Conservation (phyloP, 2,113 vertebrate species). For the Syrrhaptes paradoxus region DNA sequence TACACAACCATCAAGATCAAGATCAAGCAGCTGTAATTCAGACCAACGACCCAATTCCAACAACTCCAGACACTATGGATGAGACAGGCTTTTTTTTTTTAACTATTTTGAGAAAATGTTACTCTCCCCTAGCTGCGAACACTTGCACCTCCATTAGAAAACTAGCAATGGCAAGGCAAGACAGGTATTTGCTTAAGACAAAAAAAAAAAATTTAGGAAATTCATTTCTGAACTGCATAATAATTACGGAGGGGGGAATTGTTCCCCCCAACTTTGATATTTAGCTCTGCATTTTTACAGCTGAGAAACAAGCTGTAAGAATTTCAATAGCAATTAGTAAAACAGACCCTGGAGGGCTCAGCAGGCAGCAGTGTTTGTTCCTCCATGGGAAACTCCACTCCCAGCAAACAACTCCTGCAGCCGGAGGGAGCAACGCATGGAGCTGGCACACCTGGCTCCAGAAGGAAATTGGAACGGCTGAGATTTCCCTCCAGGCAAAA, state of each 20-base stretch:
- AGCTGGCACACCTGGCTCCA: constrained; percentile 2
- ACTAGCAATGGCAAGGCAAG: neutral
- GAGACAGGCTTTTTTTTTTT: neutral
- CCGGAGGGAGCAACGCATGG: rapidly evolving
- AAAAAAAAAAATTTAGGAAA: neutral
- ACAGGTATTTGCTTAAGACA: neutral
- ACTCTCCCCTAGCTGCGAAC: neutral
- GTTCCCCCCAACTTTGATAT: neutral
- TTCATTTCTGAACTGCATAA: neutral
- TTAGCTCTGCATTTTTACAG: neutral
- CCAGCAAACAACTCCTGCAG: rapidly evolving
- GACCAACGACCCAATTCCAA: neutral
- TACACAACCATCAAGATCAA: neutral
- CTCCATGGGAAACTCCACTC: neutral
- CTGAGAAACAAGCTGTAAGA: neutral
- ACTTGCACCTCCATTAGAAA: neutral
- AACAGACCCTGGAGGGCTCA: neutral
- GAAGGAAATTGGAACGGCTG: neutral
- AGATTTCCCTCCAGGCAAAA: neutral
- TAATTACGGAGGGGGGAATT: neutral
- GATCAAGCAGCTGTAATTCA: neutral
- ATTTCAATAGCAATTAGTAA: neutral
- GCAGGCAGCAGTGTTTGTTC: neutral
- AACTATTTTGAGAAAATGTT: neutral
- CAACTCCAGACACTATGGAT: neutral